Base-by-base conservation (phyloP, 2,113 vertebrate species). In the Myotis davidii region DNA sequence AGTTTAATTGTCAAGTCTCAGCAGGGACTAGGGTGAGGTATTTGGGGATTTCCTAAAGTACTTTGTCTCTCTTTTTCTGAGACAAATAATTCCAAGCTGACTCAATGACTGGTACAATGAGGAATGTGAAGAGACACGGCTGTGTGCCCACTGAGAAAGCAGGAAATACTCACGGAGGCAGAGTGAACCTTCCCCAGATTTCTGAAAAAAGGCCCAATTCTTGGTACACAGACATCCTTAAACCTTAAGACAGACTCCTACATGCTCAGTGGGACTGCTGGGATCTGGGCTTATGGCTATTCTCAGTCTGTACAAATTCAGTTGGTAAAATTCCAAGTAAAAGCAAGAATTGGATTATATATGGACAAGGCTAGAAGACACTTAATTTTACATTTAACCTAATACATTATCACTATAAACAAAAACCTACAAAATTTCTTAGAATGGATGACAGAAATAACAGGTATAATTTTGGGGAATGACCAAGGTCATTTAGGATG, bases 1-100 rank as follows among this genome's bases (percentile, higher is more conserved):
- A 50, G 10, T 76, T 79, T 93, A 93, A 59, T 77, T 94, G 84
- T 77, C 70, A 92, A 87, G 70, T n/a, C 48, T 94, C 76, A 48
- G 90, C 74, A 85, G 87, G 39, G 56, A 92, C 54, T 73, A 85
- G 78, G 64, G 48, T 65, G 42, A 94, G 52, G 52, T 70, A 20
- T n/a, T 76, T 59, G 32, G 73, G 29, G 59, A 1, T 81, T 90
- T 79, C 56, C 50, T 79, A 79, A 81, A 61, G 79, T 32, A 61
- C n/a, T 81, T 45, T 76, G 37, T 37, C 34, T 91, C 50, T 93
- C 45, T 74, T 65, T 25, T 48, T 39, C 54, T 83, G 70, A 90
- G 78, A 81, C 48, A 25, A 65, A 48, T 52, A 59, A 59, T 59
- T 8, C 37, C 14, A 78, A 70, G 23, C 52, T 79, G 86, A 76